Percentiles rank a stretch among this genome's conserved stretches.
phyloP scores from a whole-genome alignment of 1,140 invertebrate species.

The Heliconius nattereri region DNA sequence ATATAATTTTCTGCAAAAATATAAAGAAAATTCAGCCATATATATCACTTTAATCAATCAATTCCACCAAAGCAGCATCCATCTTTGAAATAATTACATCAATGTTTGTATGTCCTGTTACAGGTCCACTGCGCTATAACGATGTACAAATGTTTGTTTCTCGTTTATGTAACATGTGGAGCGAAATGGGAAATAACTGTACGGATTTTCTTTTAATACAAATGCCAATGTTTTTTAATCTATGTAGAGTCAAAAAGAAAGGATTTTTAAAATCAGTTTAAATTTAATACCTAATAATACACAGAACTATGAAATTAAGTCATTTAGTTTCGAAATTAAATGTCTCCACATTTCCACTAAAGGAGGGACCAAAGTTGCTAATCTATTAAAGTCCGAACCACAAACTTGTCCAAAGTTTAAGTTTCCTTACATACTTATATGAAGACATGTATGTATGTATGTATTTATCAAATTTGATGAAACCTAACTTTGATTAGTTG shows the following conservation, averaged over 20 bases:
- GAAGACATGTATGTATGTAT: background rate
- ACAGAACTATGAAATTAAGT: too few species aligned
- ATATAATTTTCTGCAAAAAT: too few species aligned
- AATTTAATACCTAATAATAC: background rate
- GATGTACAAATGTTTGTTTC: slow-evolving; percentile 7
- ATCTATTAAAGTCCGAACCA: slow-evolving; percentile 8
- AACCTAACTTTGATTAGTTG: background rate
- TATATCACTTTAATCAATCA: background rate
- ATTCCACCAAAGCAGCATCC: background rate
- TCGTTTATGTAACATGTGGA: slow-evolving; percentile 3
- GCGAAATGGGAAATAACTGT: slow-evolving; percentile 1
- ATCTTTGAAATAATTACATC: background rate
- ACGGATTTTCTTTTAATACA: background rate
- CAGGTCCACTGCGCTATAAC: background rate
- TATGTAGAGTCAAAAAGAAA: background rate
- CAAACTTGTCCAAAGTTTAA: background rate
- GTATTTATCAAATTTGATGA: background rate
- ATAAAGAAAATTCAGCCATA: background rate
- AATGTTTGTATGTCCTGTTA: background rate
- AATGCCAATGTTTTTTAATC: too few species aligned
- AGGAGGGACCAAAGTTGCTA: background rate
- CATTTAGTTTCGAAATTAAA: background rate
- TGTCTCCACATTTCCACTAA: background rate
- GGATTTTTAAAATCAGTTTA: background rate
- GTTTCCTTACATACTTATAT: background rate